Base-by-base conservation (phyloP, 35 echinoderm and acorn worm species). In the Anneissia japonica region DNA sequence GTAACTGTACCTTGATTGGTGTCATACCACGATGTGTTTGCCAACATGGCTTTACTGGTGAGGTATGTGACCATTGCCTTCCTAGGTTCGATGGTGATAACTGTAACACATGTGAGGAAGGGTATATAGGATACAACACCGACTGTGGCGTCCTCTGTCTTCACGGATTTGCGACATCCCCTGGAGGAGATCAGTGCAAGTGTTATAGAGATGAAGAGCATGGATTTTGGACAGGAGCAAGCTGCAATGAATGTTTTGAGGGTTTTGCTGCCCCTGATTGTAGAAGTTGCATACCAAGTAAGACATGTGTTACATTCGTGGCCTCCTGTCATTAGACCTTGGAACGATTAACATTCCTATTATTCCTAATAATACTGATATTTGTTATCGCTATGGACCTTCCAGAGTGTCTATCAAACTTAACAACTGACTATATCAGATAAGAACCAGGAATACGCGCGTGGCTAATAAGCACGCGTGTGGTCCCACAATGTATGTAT, bases 101-200 rank as follows among this genome's bases (percentile, higher is more conserved):
- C 17, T 96, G 93, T 46, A 77, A 96, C 30, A 23, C 34, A 13
- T 96, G 93, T 79, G 46, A 45, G 0, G 56, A 89, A 23, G 80
- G 80, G 16, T 96, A 96, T 83, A 96, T 96, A 30, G 93, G 93
- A 11, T 96, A 87, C 83, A 85, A 96, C 76, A 87, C 86, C 26
- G 92, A 84, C 74, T 96, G 93, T 79, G 87, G 86, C 30, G 80
- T 89, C 1, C 43, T 79, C 32, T 96, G 93, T 84, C 79, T 87
- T 23, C 51, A 92, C 37, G 93, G 93, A 39, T 89, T 79, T 35
- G 86, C 93, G 23, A 81, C 90, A 0, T 78, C 86, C 32, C 46
- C 41, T 31, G 93, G 93, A 1, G 93, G 93, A 72, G 84, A 90
- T 74, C 78, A 79, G 28, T 96, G 93, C 46, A 36, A 90, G 46